These are phyloP conservation scores for Melipona bicolor DNA, from an alignment of 2,888 invertebrate species.

Conservation along the genomic window DNA sequence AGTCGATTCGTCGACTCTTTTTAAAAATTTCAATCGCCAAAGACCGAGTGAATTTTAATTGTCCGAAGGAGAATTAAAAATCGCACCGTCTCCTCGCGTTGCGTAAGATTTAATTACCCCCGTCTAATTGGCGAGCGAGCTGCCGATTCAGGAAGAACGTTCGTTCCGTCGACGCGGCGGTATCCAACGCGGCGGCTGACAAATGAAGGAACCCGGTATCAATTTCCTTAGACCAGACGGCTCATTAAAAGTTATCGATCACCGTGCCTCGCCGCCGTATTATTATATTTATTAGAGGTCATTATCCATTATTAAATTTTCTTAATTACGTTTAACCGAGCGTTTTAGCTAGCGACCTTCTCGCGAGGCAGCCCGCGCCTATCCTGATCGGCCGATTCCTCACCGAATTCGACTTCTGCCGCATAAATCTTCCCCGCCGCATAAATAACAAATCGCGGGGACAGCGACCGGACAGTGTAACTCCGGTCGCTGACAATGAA, in stretches of 20 bases:
- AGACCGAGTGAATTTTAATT: no score
- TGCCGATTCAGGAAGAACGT: slow-evolving; percentile 11
- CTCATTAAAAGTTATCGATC: slow-evolving; percentile 59
- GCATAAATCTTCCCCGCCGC: slow-evolving; percentile 35
- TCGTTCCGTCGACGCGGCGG: neutral
- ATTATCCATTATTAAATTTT: slow-evolving; percentile 52
- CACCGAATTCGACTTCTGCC: neutral
- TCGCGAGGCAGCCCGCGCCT: neutral
- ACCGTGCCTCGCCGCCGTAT: slow-evolving; percentile 33
- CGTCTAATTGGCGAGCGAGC: slow-evolving; percentile 12
- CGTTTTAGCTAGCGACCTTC: slow-evolving; percentile 8
- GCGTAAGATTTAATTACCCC: slow-evolving; percentile 39
- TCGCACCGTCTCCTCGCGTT: neutral
- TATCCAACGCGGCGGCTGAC: slow-evolving; percentile 23
- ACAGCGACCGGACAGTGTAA: slow-evolving; percentile 1
- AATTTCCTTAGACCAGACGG: slow-evolving; percentile 47
- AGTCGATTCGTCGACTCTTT: neutral
- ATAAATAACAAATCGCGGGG: slow-evolving; percentile 28
- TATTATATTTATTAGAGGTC: slow-evolving; percentile 50
- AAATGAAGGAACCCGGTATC: slow-evolving; percentile 45
- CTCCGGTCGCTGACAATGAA: slow-evolving; percentile 26
- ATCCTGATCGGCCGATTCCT: neutral
- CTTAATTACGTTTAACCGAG: slow-evolving; percentile 35
- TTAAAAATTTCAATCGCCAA: neutral
- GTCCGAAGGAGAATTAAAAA: no score